Percentiles rank a stretch among this genome's conserved stretches.
Evolutionary conservation across 2,113 vertebrate species (phyloP).

Genomic region (Gobio gobio): DNA sequence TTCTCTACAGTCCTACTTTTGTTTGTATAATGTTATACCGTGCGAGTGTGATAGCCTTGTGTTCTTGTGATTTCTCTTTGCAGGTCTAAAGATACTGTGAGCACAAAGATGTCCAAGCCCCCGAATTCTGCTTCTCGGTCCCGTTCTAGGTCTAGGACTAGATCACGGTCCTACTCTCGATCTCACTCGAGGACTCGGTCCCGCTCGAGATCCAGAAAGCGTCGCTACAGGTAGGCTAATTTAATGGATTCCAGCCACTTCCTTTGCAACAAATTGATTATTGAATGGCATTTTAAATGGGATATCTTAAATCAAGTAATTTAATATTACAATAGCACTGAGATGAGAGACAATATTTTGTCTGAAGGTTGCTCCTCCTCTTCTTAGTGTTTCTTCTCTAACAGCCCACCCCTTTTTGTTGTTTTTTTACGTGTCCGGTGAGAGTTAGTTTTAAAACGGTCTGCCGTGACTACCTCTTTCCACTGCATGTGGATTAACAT

Average conservation of each 20-base stretch:
- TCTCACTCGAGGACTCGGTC: slow-evolving; percentile 92
- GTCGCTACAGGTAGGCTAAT: slow-evolving; percentile 86
- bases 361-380: slow-evolving; percentile 21
- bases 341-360: not conserved
- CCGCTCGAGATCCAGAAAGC: slow-evolving; percentile 91
- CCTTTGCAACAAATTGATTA: not conserved
- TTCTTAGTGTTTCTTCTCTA: not conserved
- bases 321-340: not conserved
- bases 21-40: too few relatives aligned
- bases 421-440: not conserved
- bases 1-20: not conserved
- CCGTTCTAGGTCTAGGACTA: slow-evolving; percentile 86
- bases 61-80: slow-evolving; percentile 47
- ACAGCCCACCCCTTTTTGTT: not conserved
- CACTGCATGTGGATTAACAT: slow-evolving; percentile 11
- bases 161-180: slow-evolving; percentile 92
- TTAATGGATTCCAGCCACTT: not conserved
- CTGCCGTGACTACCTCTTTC: slow-evolving; percentile 26
- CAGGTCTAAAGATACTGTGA: slow-evolving; percentile 48
- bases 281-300: not conserved
- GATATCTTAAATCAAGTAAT: not conserved
- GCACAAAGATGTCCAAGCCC: slow-evolving; percentile 88
- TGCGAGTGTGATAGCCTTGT: not conserved
- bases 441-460: slow-evolving; percentile 31
- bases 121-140: slow-evolving; percentile 90